phyloP scores from a whole-genome alignment of 2,113 vertebrate species.

The Ptilonorhynchus violaceus region DNA sequence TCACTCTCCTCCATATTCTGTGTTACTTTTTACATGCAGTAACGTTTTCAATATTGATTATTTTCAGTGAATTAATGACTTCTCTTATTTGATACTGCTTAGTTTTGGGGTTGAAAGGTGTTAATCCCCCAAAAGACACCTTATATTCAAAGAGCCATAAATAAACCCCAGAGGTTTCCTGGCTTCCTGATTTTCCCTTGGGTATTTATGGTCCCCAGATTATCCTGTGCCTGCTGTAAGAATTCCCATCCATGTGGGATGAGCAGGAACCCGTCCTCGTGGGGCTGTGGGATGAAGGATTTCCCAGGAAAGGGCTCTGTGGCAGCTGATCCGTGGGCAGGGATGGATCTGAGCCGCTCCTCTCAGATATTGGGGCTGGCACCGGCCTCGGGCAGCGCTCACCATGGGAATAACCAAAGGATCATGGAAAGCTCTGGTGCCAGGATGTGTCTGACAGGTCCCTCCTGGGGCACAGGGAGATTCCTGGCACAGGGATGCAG shows the following conservation, averaged over 20 bases:
- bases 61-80: neutral
- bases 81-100: neutral
- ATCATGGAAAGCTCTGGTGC: neutral
- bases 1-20: neutral
- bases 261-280: neutral
- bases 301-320: neutral
- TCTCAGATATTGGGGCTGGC: neutral
- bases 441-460: neutral
- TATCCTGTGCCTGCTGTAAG: neutral
- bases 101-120: neutral
- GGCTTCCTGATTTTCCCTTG: neutral
- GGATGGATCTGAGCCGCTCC: neutral
- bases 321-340: neutral
- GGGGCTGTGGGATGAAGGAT: neutral
- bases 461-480: neutral
- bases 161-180: neutral
- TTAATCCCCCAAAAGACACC: neutral
- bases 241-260: neutral
- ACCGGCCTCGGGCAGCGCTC: neutral
- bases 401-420: neutral
- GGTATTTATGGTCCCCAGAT: neutral
- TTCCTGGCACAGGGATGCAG: neutral
- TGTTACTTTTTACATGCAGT: neutral
- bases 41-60: neutral
- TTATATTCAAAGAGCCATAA: neutral